Evolutionary conservation across 1,140 invertebrate genomes (phyloP).

Genomic region (Drosophila littoralis): DNA sequence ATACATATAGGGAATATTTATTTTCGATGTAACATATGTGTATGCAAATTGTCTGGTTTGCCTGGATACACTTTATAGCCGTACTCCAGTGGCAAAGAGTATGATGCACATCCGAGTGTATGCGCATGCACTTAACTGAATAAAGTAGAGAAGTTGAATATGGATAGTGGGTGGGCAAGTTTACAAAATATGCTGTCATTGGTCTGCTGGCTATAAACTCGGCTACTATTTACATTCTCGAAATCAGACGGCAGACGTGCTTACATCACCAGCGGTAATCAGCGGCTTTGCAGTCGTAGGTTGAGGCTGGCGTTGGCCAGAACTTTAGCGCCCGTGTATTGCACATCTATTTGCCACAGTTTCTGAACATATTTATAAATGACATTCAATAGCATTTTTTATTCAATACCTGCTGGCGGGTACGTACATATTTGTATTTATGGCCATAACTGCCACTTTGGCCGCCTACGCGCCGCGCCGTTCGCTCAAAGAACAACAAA

Average conservation of each 20-base stretch:
- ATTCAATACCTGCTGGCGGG: constrained; percentile 72
- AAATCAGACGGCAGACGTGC: constrained; percentile 25
- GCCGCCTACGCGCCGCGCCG: constrained; percentile 57
- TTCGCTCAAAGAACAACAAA: constrained; percentile 42
- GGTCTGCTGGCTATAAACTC: constrained; percentile 1
- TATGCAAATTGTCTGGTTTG: not conserved
- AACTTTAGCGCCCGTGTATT: constrained; percentile 39
- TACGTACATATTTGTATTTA: constrained; percentile 81
- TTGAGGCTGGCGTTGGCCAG: constrained; percentile 33
- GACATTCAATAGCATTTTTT: constrained; percentile 52
- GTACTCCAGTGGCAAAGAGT: not conserved
- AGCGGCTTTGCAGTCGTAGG: constrained; percentile 27
- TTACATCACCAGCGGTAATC: constrained; percentile 48
- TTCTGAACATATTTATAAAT: constrained; percentile 56
- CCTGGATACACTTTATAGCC: not conserved
- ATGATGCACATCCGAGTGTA: not conserved
- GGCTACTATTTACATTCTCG: constrained; percentile 29
- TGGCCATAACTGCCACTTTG: constrained; percentile 81
- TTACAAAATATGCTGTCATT: constrained; percentile 30
- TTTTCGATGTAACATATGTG: too few species aligned
- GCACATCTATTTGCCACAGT: constrained; percentile 73
- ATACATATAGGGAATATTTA: too few species aligned
- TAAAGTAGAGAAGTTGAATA: constrained; percentile 20
- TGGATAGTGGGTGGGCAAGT: constrained; percentile 50
- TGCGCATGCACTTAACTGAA: constrained; percentile 9